Evolutionary conservation across 2,888 invertebrate genomes (phyloP), one percentile per base, ranked within the genome.

Genomic region (Nymphalis polychloros): DNA sequence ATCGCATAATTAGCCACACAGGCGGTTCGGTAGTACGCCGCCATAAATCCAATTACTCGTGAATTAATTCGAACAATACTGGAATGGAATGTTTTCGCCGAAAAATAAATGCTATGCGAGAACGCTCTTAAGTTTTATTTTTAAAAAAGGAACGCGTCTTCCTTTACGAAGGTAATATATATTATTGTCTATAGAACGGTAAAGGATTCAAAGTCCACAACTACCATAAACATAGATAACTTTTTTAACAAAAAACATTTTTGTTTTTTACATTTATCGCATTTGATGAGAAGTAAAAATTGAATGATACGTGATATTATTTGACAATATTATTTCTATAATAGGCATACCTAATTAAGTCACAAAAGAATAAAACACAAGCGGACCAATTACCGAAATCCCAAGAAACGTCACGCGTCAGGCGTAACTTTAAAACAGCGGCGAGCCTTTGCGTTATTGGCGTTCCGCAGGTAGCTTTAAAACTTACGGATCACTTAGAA

Each of bases 31-130:
- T 81, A 83, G 83, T 82, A 84, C 78, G 81, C 81, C 77, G 76
- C 83, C 80, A 87, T 89, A 90, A 89, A 89, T 89, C 82, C 88
- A 88, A 88, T 89, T 87, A 89, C 83, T 84, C 77, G 78, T 83
- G 84, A 89, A 88, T 88, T 87, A 88, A 87, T 86, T 85, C 82
- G 76, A 81, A 80, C 82, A 84, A 86, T 84, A 84, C 81, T 79
- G 74, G 70, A 73, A 66, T 66, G 77, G 77, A 74, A 76, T 79
- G 76, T 79, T 78, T 77, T 75, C 68, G 65, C 65, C 70, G 68
- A 71, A 71, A 71, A 71, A 63, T 71, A 71, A 67, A 67, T 27
- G 63, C 66, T 62, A 62, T 50, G 66, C 55, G 66, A n/a, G 57
- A 41, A 57, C 41, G 27, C 47, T 61, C 49, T 55, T 55, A 19